Conservation (phyloP, 35 echinoderm and acorn worm genomes). For the Heliocidaris tuberculata region DNA sequence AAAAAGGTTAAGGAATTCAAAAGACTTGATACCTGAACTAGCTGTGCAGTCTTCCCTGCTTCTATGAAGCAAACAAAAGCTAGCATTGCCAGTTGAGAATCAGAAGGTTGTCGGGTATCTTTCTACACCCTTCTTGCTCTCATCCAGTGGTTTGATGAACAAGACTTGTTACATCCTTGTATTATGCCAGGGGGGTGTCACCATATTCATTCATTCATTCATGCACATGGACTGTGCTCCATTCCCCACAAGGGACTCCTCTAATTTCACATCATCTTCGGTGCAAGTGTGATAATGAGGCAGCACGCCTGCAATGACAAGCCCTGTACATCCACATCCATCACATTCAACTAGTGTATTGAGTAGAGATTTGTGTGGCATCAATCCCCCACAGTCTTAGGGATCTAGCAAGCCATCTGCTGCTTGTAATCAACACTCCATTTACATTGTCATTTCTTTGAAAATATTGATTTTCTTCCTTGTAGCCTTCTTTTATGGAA, state of each 20-base stretch:
- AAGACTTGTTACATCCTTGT: background rate
- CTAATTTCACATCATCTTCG: background rate
- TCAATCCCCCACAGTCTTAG: background rate
- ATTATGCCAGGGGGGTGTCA: background rate
- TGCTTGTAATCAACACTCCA: background rate
- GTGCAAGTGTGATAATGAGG: background rate
- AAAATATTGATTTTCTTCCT: background rate
- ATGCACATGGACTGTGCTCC: background rate
- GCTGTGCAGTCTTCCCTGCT: background rate
- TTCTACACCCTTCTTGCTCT: background rate
- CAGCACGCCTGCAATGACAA: background rate
- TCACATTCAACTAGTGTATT: background rate
- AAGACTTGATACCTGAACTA: background rate
- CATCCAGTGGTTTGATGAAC: background rate
- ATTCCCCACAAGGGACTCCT: background rate
- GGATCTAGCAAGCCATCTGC: background rate
- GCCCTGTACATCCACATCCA: background rate
- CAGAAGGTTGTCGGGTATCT: background rate
- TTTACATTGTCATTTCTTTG: constrained; percentile 1
- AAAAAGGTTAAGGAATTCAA: background rate
- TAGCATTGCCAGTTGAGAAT: background rate
- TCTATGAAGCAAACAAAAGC: background rate
- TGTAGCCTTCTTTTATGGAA: background rate
- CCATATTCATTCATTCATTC: background rate
- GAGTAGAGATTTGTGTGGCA: background rate